A percentile compares a stretch with the other conserved stretches of the same genome.
Conservation (phyloP, 1,140 invertebrate genomes). For the Planococcus citri region DNA sequence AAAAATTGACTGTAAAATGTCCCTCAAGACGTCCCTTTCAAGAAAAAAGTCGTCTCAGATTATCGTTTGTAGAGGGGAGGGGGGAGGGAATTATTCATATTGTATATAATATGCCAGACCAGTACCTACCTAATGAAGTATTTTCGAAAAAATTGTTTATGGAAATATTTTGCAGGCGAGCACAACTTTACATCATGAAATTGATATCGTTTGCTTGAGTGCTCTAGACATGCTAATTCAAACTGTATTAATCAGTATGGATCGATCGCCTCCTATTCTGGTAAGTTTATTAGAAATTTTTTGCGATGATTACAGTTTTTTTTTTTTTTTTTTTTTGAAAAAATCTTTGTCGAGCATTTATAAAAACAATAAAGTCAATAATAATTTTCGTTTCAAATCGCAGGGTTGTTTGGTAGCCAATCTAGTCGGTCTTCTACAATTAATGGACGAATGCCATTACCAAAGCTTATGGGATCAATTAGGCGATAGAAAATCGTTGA, state of each 20-base stretch:
- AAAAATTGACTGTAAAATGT: too few species aligned
- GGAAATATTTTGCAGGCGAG: constrained; percentile 36
- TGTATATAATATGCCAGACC: too few species aligned
- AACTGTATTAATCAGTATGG: constrained; percentile 64
- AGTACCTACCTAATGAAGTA: too few species aligned
- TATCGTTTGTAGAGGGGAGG: too few species aligned
- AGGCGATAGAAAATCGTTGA: constrained; percentile 55
- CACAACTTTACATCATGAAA: constrained; percentile 66
- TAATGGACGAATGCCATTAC: constrained; percentile 79
- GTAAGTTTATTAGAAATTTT: constrained; percentile 36
- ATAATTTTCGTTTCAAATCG: too few species aligned
- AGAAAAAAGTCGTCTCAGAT: too few species aligned
- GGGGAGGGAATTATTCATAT: too few species aligned
- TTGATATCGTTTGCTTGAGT: constrained; percentile 66
- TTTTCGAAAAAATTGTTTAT: background rate
- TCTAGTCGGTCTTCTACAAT: constrained; percentile 66
- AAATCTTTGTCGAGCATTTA: too few species aligned
- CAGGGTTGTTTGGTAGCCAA: constrained; percentile 74
- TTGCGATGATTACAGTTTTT: background rate
- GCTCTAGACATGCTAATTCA: constrained; percentile 72
- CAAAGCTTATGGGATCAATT: constrained; percentile 74
- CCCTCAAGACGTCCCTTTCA: too few species aligned
- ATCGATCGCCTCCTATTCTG: constrained; percentile 47
- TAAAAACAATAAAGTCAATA: constrained; percentile 17
- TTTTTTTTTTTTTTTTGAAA: too few species aligned